Percentiles rank a stretch among this genome's conserved stretches.
Conservation (phyloP, 2,888 invertebrate genomes). For the Spilosoma lubricipeda region DNA sequence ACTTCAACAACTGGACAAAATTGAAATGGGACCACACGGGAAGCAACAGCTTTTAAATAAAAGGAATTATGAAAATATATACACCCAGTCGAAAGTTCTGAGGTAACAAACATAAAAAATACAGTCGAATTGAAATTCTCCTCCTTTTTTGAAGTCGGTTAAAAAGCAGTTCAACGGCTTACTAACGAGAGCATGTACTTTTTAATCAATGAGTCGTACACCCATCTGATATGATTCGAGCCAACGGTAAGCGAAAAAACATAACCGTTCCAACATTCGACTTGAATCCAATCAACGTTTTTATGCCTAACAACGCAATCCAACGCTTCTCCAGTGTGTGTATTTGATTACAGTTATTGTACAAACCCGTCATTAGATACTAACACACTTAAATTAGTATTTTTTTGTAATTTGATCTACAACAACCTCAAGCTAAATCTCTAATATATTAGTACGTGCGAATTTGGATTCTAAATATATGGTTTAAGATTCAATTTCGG, state of each 20-base stretch:
- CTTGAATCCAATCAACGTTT: background rate
- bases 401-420: slow-evolving; percentile 38
- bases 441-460: background rate
- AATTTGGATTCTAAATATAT: slow-evolving; percentile 15
- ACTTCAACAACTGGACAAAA: too few species aligned
- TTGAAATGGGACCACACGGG: too few species aligned
- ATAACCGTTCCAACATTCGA: background rate
- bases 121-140: too few species aligned
- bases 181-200: background rate
- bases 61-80: too few species aligned
- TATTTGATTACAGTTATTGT: slow-evolving; percentile 30
- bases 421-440: slow-evolving; percentile 39
- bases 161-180: background rate
- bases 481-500: slow-evolving; percentile 1
- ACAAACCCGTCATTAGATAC: slow-evolving; percentile 38
- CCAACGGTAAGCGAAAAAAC: background rate
- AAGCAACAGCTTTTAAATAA: too few species aligned
- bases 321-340: slow-evolving; percentile 9
- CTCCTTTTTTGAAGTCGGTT: too few species aligned
- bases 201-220: background rate
- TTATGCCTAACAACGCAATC: background rate
- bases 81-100: too few species aligned
- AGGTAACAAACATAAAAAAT: too few species aligned
- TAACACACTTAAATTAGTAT: slow-evolving; percentile 45
- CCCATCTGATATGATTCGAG: background rate